phyloP scores from a whole-genome alignment of 2,113 vertebrate genomes.

The Scortum barcoo region DNA sequence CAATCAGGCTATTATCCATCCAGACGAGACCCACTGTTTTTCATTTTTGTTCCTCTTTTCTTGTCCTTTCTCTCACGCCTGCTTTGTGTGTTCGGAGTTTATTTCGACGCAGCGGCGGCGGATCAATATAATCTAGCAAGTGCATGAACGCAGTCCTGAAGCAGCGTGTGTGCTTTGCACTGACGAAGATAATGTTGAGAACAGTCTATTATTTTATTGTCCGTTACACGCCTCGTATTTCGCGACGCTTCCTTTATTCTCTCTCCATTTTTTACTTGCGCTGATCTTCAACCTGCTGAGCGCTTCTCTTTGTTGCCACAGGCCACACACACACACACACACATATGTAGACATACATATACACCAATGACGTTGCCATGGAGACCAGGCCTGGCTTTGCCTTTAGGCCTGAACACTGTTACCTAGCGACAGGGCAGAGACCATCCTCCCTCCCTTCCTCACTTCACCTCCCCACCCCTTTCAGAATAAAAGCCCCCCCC shows the following conservation, averaged over 20 bases:
- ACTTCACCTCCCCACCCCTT: constrained; percentile 24
- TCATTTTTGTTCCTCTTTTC: not conserved
- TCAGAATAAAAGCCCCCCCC: constrained; percentile 60
- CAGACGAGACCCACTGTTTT: constrained; percentile 5
- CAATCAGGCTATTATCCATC: constrained; percentile 33
- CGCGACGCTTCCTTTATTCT: not conserved
- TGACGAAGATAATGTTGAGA: not conserved
- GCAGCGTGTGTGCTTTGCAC: not conserved
- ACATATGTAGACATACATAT: not conserved
- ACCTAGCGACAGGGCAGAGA: constrained; percentile 81
- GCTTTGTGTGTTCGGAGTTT: not conserved
- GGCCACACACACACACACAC: constrained; percentile 1
- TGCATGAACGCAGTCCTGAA: not conserved
- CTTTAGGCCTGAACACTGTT: constrained; percentile 78
- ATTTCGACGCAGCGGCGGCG: not conserved
- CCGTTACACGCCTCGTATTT: not conserved
- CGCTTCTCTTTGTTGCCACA: constrained; percentile 22
- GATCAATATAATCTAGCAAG: constrained; percentile 8
- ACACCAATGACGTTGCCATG: constrained; percentile 76
- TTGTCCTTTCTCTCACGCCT: not conserved
- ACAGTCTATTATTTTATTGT: constrained; percentile 15
- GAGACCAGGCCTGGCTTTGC: constrained; percentile 78
- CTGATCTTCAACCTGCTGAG: constrained; percentile 28
- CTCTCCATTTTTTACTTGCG: not conserved
- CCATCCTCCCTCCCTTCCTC: constrained; percentile 13